A percentile compares a stretch with the other conserved stretches of the same genome.
These are phyloP conservation scores for Ennomos quercinarius DNA, from an alignment of 2,888 invertebrate genomes.

Conservation along the genomic window DNA sequence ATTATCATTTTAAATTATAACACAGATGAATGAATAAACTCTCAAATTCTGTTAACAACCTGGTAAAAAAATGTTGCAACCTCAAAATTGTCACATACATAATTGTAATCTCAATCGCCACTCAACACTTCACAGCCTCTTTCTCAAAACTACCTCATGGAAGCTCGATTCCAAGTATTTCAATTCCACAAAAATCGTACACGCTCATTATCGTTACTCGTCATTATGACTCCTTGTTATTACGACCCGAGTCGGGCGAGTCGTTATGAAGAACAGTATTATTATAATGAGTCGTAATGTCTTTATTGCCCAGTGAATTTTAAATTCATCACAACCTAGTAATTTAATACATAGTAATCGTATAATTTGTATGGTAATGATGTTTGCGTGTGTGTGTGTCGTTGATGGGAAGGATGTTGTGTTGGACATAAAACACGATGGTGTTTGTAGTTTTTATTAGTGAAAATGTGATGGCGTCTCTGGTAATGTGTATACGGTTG, in stretches of 20 bases:
- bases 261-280: slow-evolving; percentile 21
- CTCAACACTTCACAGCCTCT: not conserved
- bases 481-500: slow-evolving; percentile 14
- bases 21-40: not conserved
- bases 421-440: slow-evolving; percentile 45
- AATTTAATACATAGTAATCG: slow-evolving; percentile 38
- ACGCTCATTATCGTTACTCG: slow-evolving; percentile 18
- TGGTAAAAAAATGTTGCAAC: slow-evolving; percentile 3
- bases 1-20: no score
- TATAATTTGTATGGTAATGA: slow-evolving; percentile 39
- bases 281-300: slow-evolving; percentile 37
- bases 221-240: slow-evolving; percentile 24
- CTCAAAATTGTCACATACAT: not conserved
- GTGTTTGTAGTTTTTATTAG: slow-evolving; percentile 50
- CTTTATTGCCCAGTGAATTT: slow-evolving; percentile 39
- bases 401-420: slow-evolving; percentile 41
- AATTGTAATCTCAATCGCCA: slow-evolving; percentile 7
- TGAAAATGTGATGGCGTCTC: slow-evolving; percentile 35
- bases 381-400: slow-evolving; percentile 25
- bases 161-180: slow-evolving; percentile 10
- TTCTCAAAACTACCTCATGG: not conserved
- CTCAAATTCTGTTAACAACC: slow-evolving; percentile 3
- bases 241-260: slow-evolving; percentile 12
- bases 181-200: slow-evolving; percentile 20
- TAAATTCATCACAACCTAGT: slow-evolving; percentile 38